phyloP scores from a whole-genome alignment of 2,113 vertebrate species.

The Tangachromis dhanisi region DNA sequence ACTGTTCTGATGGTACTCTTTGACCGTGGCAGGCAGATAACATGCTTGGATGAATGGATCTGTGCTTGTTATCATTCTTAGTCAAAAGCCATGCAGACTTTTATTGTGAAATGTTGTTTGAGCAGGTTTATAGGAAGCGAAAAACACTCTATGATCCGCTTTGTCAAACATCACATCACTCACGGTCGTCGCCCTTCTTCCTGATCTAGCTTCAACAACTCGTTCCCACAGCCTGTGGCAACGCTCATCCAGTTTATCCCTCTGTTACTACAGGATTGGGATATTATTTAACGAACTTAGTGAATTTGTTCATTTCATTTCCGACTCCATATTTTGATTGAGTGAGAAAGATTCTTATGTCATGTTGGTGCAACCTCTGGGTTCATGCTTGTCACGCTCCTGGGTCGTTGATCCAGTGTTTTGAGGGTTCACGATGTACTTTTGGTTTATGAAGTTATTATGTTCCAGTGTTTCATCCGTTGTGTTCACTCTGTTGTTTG shows the following conservation, averaged over 20 bases:
- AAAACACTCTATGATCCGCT: not conserved
- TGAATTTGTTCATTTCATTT: not conserved
- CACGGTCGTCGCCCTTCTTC: fast-evolving
- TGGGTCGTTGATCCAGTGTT: fast-evolving
- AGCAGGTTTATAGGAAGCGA: not conserved
- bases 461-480: not conserved
- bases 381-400: not conserved
- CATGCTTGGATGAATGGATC: fast-evolving
- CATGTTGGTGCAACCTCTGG: not conserved
- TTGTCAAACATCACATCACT: not conserved
- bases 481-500: not conserved
- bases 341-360: not conserved
- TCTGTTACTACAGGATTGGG: not conserved
- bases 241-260: not conserved
- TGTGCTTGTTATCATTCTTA: not conserved
- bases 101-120: not conserved
- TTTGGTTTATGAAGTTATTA: not conserved
- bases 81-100: not conserved
- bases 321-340: not conserved
- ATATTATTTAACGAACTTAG: fast-evolving
- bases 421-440: not conserved
- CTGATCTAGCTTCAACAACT: not conserved
- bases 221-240: not conserved
- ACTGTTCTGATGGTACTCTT: not conserved
- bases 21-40: not conserved